Percentiles rank a stretch among this genome's conserved stretches.
Conservation (phyloP, 92 coral and sea anemone genomes). For the Zoanthus sansibaricus region DNA sequence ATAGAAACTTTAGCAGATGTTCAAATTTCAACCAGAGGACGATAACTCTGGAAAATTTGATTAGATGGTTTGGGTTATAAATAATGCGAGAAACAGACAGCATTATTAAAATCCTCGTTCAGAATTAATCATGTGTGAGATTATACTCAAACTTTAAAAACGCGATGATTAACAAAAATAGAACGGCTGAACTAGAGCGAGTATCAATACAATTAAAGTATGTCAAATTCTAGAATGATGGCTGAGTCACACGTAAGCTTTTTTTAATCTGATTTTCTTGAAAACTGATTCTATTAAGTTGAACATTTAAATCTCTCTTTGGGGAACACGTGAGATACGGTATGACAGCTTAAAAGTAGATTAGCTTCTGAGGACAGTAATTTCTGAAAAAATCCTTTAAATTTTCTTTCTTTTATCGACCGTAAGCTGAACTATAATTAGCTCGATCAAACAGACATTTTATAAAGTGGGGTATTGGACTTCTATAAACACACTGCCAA, state of each 20-base stretch:
- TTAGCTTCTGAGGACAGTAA: not conserved
- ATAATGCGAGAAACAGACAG: not conserved
- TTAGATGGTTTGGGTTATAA: conserved; percentile 6
- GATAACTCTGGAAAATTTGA: conserved; percentile 3
- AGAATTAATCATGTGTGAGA: not conserved
- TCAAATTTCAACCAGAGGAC: not conserved
- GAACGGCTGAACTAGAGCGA: not conserved
- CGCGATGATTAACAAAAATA: not conserved
- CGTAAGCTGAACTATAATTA: too few species aligned
- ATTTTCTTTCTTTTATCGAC: too few species aligned
- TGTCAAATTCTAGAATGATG: not conserved
- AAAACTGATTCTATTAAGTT: not conserved
- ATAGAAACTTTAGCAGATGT: not conserved
- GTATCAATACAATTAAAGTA: not conserved
- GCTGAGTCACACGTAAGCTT: not conserved
- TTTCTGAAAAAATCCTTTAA: not conserved
- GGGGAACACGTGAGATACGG: not conserved
- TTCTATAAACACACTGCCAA: too few species aligned
- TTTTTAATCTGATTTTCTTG: not conserved
- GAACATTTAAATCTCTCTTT: not conserved
- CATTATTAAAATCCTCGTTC: not conserved
- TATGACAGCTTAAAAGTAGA: not conserved
- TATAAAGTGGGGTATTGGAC: too few species aligned
- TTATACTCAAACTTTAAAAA: not conserved
- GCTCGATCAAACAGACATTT: too few species aligned